Evolutionary conservation across 2,797 vertebrate species (phyloP), one percentile per base, ranked within the genome.

Genomic region (Crypturellus tataupa): DNA sequence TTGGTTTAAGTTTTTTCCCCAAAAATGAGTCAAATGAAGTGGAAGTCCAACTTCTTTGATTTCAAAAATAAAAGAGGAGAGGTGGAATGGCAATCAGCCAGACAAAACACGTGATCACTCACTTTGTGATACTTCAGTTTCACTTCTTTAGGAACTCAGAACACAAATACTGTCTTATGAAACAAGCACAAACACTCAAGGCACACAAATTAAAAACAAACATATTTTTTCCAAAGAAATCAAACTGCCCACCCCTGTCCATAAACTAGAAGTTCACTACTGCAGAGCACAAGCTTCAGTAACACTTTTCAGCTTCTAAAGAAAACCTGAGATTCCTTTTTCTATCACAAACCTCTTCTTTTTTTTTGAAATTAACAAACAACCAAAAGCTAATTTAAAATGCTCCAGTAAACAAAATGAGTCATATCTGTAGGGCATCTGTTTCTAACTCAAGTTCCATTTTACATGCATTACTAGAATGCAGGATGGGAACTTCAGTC

Each of bases 331-430:
- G 33, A 13, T 69, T 42, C 15, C 18, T 80, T 72, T 75, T 27
- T 40, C 51, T 39, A 31, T 29, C 27, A 55, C 40, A 55, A 63
- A 62, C 9, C 73, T 55, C 39, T 46, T 46, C 21, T 46, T 20
- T 44, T 44, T 44, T 44, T 91, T 76, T 73, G 85, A 93, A 93
- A 91, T 70, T 85, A 70, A 88, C 73, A 96, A 96, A 94, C 88
- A 95, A 95, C 91, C 90, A 56, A 86, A 93, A 90, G 70, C 76
- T 96, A 95, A 96, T 94, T 91, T 95, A 95, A 96, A 97, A 90
- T 93, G 96, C 85, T 89, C 71, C 68, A 80, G 75, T 44, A 85
- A 80, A 83, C 49, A 71, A 91, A 83, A 87, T 96, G 92, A 96
- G 87, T 96, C 95, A 95, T 96, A 94, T 94, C 70, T 91, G 90